Evolutionary conservation across 2,113 vertebrate genomes (phyloP).

Genomic region (Azemiops feae): DNA sequence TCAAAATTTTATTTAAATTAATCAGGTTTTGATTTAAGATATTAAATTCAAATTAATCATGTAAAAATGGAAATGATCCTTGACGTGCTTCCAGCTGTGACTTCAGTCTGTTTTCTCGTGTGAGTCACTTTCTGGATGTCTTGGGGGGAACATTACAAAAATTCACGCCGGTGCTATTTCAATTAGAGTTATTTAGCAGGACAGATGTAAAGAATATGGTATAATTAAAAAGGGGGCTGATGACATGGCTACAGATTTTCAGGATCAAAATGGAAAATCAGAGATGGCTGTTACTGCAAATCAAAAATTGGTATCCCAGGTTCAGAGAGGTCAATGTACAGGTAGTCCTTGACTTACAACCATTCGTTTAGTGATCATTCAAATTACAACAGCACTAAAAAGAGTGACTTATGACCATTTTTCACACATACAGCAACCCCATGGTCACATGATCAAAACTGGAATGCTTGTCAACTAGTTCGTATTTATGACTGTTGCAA

Average conservation of each 20-base stretch:
- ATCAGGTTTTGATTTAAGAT: constrained; percentile 99
- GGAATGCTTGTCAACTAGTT: background rate
- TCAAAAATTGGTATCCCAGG: constrained; percentile 60
- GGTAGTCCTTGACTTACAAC: background rate
- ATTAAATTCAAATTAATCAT: constrained; percentile 99
- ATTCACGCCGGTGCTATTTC: constrained; percentile 98
- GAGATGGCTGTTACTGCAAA: constrained; percentile 47
- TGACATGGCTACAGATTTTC: constrained; percentile 77
- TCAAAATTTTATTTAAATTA: constrained; percentile 99
- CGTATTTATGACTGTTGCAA: background rate
- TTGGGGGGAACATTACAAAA: constrained; percentile 96
- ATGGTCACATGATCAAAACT: background rate
- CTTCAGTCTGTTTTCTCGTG: constrained; percentile 94
- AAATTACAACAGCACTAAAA: background rate
- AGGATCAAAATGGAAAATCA: constrained; percentile 69
- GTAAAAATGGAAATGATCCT: constrained; percentile 99
- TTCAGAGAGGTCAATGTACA: constrained; percentile 53
- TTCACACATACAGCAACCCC: background rate
- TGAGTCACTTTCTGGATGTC: constrained; percentile 95
- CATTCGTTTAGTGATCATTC: background rate
- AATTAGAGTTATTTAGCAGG: constrained; percentile 99
- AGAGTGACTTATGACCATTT: background rate
- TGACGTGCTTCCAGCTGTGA: constrained; percentile 98
- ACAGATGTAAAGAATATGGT: constrained; percentile 98
- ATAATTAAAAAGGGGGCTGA: constrained; percentile 89